These are phyloP conservation scores for Corvus cornix DNA, from an alignment of 2,113 vertebrate species.

Conservation along the genomic window DNA sequence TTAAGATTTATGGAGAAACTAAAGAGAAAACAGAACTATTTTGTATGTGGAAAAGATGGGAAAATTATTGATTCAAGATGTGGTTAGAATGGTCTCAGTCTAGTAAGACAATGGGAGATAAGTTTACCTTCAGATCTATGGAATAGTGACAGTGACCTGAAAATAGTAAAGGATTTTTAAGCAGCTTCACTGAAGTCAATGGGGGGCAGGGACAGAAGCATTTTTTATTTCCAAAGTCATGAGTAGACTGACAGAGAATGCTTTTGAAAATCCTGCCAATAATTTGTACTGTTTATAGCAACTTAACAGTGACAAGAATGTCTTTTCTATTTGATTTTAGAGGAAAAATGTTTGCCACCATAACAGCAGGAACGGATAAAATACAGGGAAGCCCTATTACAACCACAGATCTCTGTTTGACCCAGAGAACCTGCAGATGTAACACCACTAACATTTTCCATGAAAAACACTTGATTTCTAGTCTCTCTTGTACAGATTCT, in stretches of 20 bases:
- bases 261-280: not conserved
- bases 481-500: not conserved
- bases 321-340: not conserved
- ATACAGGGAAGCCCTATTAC: not conserved
- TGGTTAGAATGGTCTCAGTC: not conserved
- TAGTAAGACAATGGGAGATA: not conserved
- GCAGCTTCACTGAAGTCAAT: not conserved
- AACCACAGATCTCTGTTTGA: not conserved
- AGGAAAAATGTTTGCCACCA: not conserved
- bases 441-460: not conserved
- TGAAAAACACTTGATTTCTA: not conserved
- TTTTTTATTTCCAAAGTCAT: not conserved
- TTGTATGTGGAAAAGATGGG: not conserved
- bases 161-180: not conserved
- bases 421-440: not conserved
- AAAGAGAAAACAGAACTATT: constrained; percentile 3
- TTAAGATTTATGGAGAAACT: constrained; percentile 25
- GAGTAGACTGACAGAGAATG: not conserved
- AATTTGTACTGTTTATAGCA: not conserved
- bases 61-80: not conserved
- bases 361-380: not conserved
- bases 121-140: not conserved
- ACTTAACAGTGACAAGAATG: not conserved
- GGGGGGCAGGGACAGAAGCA: not conserved
- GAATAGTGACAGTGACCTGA: not conserved